phyloP scores from a whole-genome alignment of 2,888 invertebrate genomes.

The Disparrhopalites patrizii region DNA sequence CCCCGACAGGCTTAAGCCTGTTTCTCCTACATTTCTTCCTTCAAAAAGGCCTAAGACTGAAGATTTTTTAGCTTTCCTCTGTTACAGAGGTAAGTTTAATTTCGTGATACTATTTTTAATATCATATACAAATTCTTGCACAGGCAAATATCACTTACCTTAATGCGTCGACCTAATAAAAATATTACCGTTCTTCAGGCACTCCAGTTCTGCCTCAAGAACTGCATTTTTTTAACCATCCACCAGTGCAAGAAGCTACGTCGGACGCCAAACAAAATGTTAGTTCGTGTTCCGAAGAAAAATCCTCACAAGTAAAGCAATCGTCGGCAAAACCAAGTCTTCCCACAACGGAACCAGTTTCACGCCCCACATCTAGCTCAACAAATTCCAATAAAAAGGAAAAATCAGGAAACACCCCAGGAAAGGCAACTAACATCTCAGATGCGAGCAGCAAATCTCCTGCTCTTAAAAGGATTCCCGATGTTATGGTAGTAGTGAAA shows the following conservation, averaged over 20 bases:
- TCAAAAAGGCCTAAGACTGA: constrained; percentile 72
- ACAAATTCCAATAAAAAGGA: constrained; percentile 6
- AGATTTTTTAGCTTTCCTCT: constrained; percentile 79
- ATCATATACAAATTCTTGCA: no score
- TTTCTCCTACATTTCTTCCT: constrained; percentile 51
- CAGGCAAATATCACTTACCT: no score
- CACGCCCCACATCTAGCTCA: not conserved
- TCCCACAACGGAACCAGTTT: not conserved
- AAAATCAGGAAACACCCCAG: constrained; percentile 16
- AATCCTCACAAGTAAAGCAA: no score
- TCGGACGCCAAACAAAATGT: constrained; percentile 27
- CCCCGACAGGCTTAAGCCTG: constrained; percentile 25
- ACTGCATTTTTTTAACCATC: constrained; percentile 64
- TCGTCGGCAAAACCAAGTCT: not conserved
- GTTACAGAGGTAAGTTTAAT: constrained; percentile 64
- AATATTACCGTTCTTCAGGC: constrained; percentile 51
- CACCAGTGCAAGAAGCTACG: constrained; percentile 52
- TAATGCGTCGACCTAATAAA: not conserved
- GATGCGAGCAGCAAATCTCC: constrained; percentile 1
- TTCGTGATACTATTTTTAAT: no score
- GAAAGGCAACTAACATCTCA: not conserved
- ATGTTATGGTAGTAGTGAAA: constrained; percentile 24
- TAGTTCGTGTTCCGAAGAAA: constrained; percentile 3
- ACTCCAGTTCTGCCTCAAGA: constrained; percentile 68
- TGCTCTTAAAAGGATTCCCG: constrained; percentile 21